Evolutionary conservation across 1,140 invertebrate species (phyloP).

Genomic region (Asobara japonica): DNA sequence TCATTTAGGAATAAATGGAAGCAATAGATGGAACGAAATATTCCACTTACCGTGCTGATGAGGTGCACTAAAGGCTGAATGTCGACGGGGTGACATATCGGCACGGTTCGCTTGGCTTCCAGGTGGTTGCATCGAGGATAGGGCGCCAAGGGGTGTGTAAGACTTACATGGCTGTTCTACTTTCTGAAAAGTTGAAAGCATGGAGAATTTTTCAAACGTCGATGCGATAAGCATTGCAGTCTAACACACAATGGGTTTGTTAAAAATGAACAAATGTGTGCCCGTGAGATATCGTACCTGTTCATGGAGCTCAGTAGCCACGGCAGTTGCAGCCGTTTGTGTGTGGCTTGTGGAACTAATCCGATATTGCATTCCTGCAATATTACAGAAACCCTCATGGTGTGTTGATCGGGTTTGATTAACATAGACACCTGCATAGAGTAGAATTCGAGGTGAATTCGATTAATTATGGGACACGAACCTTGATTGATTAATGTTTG

Average conservation of each 20-base stretch:
- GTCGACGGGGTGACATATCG: conserved; percentile 64
- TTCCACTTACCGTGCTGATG: conserved; percentile 64
- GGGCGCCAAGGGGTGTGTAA: conserved; percentile 84
- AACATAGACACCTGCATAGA: conserved; percentile 74
- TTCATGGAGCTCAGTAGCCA: conserved; percentile 72
- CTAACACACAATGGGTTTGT: background rate
- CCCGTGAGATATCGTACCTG: conserved; percentile 56
- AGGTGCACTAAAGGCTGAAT: conserved; percentile 64
- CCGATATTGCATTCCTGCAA: conserved; percentile 84
- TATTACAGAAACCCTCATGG: conserved; percentile 84
- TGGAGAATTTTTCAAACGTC: background rate
- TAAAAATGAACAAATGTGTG: conserved; percentile 23
- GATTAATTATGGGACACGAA: background rate
- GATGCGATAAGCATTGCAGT: background rate
- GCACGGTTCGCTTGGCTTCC: conserved; percentile 68
- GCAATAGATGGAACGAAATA: background rate
- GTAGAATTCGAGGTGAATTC: conserved; percentile 20
- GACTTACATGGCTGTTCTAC: conserved; percentile 68
- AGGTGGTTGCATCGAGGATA: conserved; percentile 87
- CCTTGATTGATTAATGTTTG: no score
- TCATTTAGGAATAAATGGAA: background rate
- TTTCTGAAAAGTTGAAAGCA: conserved; percentile 48
- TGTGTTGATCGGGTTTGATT: conserved; percentile 78
- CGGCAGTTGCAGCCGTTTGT: conserved; percentile 80
- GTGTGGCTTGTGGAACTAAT: conserved; percentile 80